A percentile compares a stretch with the other conserved stretches of the same genome.
phyloP scores from a whole-genome alignment of 2,113 vertebrate genomes.

The Podocnemis expansa region DNA sequence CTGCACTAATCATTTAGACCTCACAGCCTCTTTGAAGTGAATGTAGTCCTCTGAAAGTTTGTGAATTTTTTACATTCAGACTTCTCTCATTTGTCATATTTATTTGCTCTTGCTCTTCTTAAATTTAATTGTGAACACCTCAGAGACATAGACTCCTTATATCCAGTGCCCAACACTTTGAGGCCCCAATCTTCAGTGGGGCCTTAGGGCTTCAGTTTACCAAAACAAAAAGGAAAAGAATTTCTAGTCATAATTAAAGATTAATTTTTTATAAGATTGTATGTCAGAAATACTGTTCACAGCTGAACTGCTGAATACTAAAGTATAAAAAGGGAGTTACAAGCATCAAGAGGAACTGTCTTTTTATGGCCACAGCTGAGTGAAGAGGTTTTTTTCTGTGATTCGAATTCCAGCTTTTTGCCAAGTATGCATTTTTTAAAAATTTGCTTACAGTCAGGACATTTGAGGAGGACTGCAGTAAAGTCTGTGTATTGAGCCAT shows the following conservation, averaged over 20 bases:
- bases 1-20: neutral
- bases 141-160: neutral
- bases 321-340: neutral
- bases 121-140: neutral
- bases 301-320: neutral
- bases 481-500: neutral
- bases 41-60: neutral
- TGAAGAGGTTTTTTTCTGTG: neutral
- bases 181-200: neutral
- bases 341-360: neutral
- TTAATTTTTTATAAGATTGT: neutral
- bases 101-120: neutral
- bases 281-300: neutral
- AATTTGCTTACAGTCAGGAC: neutral
- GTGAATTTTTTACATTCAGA: neutral
- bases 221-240: neutral
- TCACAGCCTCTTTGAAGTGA: neutral
- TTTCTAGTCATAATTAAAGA: neutral
- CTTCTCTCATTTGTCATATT: neutral
- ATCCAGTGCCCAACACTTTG: neutral
- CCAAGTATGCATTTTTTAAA: neutral
- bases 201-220: neutral
- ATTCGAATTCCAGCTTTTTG: neutral
- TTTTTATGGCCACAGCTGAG: neutral
- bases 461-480: neutral